These are phyloP conservation scores for Fukomys damarensis DNA, from an alignment of 2,113 vertebrate species.

Conservation along the genomic window DNA sequence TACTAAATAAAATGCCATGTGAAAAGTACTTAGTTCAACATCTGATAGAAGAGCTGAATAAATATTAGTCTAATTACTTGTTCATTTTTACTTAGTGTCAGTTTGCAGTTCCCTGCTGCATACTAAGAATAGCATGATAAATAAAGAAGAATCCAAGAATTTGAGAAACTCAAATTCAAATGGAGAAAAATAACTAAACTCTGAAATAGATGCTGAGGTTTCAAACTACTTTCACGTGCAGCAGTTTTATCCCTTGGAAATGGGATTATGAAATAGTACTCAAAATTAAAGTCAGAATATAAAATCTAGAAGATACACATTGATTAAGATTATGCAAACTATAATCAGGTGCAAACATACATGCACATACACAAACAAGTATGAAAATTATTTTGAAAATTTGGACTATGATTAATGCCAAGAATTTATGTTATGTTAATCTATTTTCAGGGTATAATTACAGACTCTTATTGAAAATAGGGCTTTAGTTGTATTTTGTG, in stretches of 20 bases:
- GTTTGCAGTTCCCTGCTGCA: neutral
- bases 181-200: neutral
- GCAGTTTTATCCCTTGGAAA: neutral
- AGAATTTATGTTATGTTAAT: neutral
- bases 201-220: neutral
- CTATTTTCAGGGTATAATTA: neutral
- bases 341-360: neutral
- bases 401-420: neutral
- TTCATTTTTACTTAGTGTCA: neutral
- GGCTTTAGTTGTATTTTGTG: neutral
- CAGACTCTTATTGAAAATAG: neutral
- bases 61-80: neutral
- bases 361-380: neutral
- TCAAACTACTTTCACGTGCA: neutral
- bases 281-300: neutral
- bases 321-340: neutral
- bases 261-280: neutral
- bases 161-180: neutral
- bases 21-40: neutral
- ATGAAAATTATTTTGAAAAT: neutral
- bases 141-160: neutral
- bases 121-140: neutral
- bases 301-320: neutral
- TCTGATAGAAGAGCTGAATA: neutral
- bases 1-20: neutral